Base-by-base conservation (phyloP, 1,140 invertebrate species). In the Dermatophagoides farinae region DNA sequence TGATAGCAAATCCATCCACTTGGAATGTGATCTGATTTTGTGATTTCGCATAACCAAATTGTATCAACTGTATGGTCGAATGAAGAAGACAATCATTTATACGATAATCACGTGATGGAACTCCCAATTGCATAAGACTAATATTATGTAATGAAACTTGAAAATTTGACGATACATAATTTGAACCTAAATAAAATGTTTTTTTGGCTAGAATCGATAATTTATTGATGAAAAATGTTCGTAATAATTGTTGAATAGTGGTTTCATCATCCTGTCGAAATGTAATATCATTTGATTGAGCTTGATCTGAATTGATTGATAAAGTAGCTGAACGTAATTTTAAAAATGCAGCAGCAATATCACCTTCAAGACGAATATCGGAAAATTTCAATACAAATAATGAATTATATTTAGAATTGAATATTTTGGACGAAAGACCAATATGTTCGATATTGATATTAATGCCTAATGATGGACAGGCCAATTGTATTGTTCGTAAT, bases 21-120 rank as follows among this genome's bases (percentile, higher is more conserved):
- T 50, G 18, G 31, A 23, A 38, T 12, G 85, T 74, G 22, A 87
- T 72, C 1, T 80, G 77, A 16, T 83, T 80, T 69, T 79, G 82
- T 64, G 80, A 81, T 31, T 81, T 77, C 46, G 79, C 82, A 0
- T 85, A 83, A 72, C 88, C 86, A 38, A 88, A 73, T 66, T 80
- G 79, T 0, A 90, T 71, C 67, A 84, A 82, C 62, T 79, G 80
- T 1, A 84, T 80, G 37, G 81, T 82, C 16, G 81, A 78, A 72
- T 86, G 82, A 0, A 85, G 74, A 38, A 85, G 74, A 78, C 82
- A 87, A 22, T 83, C 80, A 51, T 81, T 80, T 55, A 71, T 72
- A 66, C 76, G 73, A 43, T 77, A 20, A 23, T 52, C 52, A 18
- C 52, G 18, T 6, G 23, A 49, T 16, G 44, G 31, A 9, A 60